Base-by-base conservation (phyloP, 2,888 invertebrate species). In the Enchytraeus crypticus region DNA sequence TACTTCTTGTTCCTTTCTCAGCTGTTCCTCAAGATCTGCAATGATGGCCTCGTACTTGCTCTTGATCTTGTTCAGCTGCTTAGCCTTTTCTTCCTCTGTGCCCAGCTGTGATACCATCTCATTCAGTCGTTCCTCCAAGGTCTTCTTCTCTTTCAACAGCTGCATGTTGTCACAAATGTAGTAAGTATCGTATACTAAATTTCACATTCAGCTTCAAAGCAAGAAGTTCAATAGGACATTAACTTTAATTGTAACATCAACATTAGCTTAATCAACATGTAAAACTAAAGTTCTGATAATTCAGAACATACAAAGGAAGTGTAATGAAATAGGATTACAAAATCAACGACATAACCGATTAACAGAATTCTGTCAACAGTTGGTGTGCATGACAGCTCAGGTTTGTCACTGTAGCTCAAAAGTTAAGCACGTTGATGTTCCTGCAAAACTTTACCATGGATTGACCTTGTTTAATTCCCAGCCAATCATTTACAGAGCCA, bases 41-140 rank as follows among this genome's bases (percentile, higher is more conserved):
- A 96, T 92, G 23, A 91, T 89, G 0, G 90, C 86, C 82, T 97
- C 97, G 75, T 96, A 93, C 77, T 96, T 98, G 27, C 89, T 85
- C 79, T 96, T 96, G 65, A 96, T 82, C 79, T 98, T 96, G 59
- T 72, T 73, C 30, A 79, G 72, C 61, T 81, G 80, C 70, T 82
- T 82, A 46, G 73, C 90, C 75, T 96, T 96, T 78, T 99, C 98
- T 76, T 98, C 98, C 77, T 99, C 97, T 73, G 97, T 96, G 0
- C 92, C 92, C 53, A 98, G 82, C 0, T 92, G 89, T 76, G 91
- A 89, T 2, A 90, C 89, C 53, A 97, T 81, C 79, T 97, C 96
- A 70, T 89, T 88, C 60, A 91, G 86, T 57, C 93, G 84, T 76
- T 98, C 98, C 74, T 99, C 98, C 26, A 97, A 79, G 18, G 87